These are phyloP conservation scores for Agrotis ipsilon DNA, from an alignment of 2,888 invertebrate species.

Conservation along the genomic window DNA sequence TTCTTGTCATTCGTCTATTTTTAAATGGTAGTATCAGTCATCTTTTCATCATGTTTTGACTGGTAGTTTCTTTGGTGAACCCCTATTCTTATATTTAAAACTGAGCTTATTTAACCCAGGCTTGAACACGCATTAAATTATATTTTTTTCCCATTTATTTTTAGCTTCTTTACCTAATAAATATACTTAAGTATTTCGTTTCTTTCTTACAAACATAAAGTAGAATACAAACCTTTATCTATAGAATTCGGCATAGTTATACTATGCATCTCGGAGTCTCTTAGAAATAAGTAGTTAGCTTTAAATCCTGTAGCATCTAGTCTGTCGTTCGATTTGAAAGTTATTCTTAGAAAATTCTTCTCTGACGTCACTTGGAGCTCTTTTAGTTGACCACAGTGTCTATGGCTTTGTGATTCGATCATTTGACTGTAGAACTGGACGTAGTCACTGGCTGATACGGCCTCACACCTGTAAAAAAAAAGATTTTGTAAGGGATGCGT, in stretches of 20 bases:
- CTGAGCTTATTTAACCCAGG: too few species aligned
- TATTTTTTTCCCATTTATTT: too few species aligned
- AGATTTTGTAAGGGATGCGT: too few species aligned
- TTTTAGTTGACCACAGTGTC: conserved; percentile 96
- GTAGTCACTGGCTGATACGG: conserved; percentile 97
- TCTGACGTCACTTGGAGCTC: conserved; percentile 96
- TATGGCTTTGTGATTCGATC: conserved; percentile 95
- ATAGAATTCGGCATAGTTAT: conserved; percentile 80
- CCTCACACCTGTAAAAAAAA: conserved; percentile 94
- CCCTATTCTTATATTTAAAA: background rate
- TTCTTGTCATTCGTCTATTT: too few species aligned
- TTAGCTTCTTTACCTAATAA: too few species aligned
- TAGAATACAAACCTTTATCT: conserved; percentile 72
- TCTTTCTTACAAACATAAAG: background rate
- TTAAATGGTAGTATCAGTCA: too few species aligned
- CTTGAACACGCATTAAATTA: too few species aligned
- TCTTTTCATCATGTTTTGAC: too few species aligned
- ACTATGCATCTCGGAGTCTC: conserved; percentile 92
- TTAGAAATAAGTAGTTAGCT: conserved; percentile 96
- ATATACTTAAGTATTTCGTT: too few species aligned
- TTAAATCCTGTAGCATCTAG: conserved; percentile 98
- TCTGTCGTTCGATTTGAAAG: conserved; percentile 98
- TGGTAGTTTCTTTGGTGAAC: background rate
- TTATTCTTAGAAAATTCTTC: conserved; percentile 97
- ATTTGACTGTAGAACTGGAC: conserved; percentile 98